phyloP scores from a whole-genome alignment of 2,888 invertebrate species.

The Melangyna quadrimaculata region DNA sequence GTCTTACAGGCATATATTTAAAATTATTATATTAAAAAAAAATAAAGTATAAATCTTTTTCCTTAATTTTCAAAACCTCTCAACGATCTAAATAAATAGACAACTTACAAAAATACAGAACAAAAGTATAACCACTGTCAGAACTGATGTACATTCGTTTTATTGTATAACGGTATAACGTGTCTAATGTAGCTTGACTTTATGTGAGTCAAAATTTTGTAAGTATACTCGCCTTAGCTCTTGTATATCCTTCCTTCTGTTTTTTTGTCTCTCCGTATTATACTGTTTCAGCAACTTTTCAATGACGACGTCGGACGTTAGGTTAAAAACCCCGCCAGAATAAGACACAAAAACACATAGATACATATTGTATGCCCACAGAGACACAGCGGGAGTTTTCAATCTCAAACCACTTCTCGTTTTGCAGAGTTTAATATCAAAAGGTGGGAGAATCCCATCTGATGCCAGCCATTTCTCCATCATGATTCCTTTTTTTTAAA shows the following conservation, averaged over 20 bases:
- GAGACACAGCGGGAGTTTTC: background rate
- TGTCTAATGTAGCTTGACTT: background rate
- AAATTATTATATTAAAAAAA: no score
- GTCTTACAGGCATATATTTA: no score
- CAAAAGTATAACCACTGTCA: background rate
- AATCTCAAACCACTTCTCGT: background rate
- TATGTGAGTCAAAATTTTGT: background rate
- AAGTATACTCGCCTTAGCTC: background rate
- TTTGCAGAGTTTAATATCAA: background rate
- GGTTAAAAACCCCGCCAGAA: constrained; percentile 74
- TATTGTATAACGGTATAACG: background rate
- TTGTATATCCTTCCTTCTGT: constrained; percentile 1
- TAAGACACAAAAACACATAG: constrained; percentile 23
- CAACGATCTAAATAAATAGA: background rate
- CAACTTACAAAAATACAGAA: background rate
- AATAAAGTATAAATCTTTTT: no score
- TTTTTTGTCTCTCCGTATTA: background rate
- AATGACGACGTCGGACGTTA: constrained; percentile 73
- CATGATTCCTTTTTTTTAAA: background rate
- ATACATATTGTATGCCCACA: background rate
- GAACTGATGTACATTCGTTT: background rate
- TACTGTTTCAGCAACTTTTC: constrained; percentile 68
- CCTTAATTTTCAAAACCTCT: background rate
- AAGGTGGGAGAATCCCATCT: background rate
- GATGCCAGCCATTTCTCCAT: background rate